Evolutionary conservation across 2,797 vertebrate genomes (phyloP), one percentile per base, ranked within the genome.

Genomic region (Siniperca undulata): DNA sequence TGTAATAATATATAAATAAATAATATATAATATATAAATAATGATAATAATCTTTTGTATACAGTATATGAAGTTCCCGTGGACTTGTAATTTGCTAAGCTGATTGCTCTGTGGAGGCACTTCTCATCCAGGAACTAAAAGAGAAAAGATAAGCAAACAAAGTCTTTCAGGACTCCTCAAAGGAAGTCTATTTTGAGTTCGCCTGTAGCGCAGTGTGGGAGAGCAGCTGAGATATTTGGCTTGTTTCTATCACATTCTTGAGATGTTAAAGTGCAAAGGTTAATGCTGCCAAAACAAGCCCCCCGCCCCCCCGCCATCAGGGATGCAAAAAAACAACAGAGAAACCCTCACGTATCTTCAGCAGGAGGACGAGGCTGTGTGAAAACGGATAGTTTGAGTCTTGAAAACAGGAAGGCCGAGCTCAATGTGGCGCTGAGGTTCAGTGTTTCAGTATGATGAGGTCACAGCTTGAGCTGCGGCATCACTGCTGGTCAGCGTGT

Each of bases 181-280:
- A 91, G 84, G 89, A 81, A 85, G 78, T 89, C 95, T 95, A 95
- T 96, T 96, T 95, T 91, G 77, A 88, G 94, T 38, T 1, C 0
- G 75, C 52, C 76, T 62, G 89, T 70, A 79, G 83, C 20, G 65
- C 90, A 94, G 92, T 96, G 95, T 96, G 95, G 96, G 96, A 96
- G 94, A 94, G 92, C 95, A 95, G 95, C 95, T 95, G 95, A 95
- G 90, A 88, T 68, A 24, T 88, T 90, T 92, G 84, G 88, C 91
- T 92, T 86, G 74, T 91, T 92, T 92, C 92, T 83, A 78, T 92
- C 81, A 78, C 94, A 95, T 96, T 95, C 95, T 95, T 93, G 50
- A 90, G 85, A 95, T 92, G 94, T 95, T 90, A 93, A 95, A 95
- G 94, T 92, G 91, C 94, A 96, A 89, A 93, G 92, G 93, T 93